A percentile compares a stretch with the other conserved stretches of the same genome.
Evolutionary conservation across 2,888 invertebrate genomes (phyloP).

Genomic region (Drosophila limbata): DNA sequence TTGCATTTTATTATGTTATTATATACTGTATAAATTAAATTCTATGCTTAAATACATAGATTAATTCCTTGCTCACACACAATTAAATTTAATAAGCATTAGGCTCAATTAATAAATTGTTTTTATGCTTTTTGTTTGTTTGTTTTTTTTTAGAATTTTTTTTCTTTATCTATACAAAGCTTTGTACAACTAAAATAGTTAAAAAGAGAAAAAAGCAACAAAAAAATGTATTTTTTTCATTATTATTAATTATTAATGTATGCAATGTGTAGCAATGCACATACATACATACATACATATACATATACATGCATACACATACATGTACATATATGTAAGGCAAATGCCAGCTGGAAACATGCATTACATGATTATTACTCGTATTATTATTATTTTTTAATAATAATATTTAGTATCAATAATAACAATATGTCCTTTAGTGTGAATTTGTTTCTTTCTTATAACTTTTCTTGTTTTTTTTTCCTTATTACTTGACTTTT

Average conservation of each 20-base stretch:
- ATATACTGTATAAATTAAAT: constrained; percentile 59
- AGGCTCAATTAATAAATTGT: constrained; percentile 65
- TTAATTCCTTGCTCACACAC: constrained; percentile 71
- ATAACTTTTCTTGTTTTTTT: neutral
- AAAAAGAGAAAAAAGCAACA: constrained; percentile 77
- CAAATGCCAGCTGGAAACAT: constrained; percentile 23
- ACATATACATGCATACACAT: constrained; percentile 6
- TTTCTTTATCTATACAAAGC: constrained; percentile 66
- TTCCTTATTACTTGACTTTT: neutral
- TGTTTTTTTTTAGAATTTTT: constrained; percentile 50
- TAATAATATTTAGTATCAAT: constrained; percentile 49
- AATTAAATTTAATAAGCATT: constrained; percentile 64
- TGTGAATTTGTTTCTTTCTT: constrained; percentile 3
- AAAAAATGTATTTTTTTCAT: constrained; percentile 58
- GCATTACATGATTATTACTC: constrained; percentile 9
- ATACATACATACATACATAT: constrained; percentile 26
- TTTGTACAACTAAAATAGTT: constrained; percentile 83
- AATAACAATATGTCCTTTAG: constrained; percentile 46
- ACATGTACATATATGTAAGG: constrained; percentile 19
- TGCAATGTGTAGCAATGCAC: constrained; percentile 35
- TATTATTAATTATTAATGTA: constrained; percentile 27
- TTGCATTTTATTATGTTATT: constrained; percentile 37
- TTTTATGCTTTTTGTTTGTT: constrained; percentile 38
- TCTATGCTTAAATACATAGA: constrained; percentile 78
- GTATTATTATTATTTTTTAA: constrained; percentile 15